phyloP scores from a whole-genome alignment of 2,113 vertebrate species.

The Oplegnathus fasciatus region DNA sequence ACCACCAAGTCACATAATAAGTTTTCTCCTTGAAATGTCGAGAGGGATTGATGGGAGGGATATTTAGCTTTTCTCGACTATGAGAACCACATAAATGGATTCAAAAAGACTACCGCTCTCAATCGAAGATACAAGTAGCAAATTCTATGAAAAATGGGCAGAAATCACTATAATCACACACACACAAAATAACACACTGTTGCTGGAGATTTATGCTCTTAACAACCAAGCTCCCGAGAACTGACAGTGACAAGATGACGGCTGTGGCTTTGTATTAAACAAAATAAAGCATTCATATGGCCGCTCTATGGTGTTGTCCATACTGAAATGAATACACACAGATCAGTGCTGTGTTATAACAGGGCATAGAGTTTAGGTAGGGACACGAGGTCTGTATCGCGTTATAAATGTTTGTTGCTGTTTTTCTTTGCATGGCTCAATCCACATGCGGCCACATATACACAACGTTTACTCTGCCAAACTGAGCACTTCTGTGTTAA shows the following conservation, averaged over 20 bases:
- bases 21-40: slow-evolving; percentile 20
- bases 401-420: neutral
- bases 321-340: too few relatives aligned
- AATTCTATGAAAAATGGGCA: neutral
- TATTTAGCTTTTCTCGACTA: neutral
- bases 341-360: neutral
- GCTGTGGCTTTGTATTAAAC: neutral
- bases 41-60: neutral
- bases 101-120: neutral
- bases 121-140: neutral
- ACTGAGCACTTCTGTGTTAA: slow-evolving; percentile 59
- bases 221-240: neutral
- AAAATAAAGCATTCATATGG: neutral
- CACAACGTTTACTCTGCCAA: slow-evolving; percentile 66
- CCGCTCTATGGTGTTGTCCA: neutral
- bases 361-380: neutral
- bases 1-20: neutral
- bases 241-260: neutral
- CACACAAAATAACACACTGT: neutral
- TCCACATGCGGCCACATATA: slow-evolving; percentile 11
- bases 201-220: neutral
- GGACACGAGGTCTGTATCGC: slow-evolving; percentile 38
- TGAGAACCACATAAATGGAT: neutral
- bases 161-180: neutral
- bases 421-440: slow-evolving; percentile 13